Evolutionary conservation across 1,140 invertebrate genomes (phyloP).

Genomic region (Acromyrmex echinatior): DNA sequence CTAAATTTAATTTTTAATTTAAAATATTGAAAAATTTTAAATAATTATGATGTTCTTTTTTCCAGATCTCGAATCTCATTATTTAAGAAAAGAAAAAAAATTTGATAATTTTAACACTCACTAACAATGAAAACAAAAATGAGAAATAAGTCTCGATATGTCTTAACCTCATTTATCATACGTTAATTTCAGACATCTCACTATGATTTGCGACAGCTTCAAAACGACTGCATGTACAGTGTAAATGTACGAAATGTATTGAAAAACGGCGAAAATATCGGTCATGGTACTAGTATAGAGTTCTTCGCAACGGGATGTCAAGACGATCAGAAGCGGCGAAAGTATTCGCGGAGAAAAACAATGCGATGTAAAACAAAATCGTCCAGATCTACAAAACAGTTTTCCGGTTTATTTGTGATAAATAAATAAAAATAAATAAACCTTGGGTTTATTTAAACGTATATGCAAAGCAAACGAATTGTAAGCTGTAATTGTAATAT

Average conservation of each 20-base stretch:
- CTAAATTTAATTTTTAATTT: background rate
- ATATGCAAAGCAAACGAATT: background rate
- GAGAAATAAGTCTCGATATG: background rate
- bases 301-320: slow-evolving; percentile 74
- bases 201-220: slow-evolving; percentile 73
- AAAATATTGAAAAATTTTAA: background rate
- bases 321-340: slow-evolving; percentile 57
- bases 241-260: slow-evolving; percentile 72
- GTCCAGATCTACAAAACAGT: slow-evolving; percentile 67
- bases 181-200: slow-evolving; percentile 67
- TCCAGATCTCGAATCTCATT: background rate
- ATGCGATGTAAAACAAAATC: slow-evolving; percentile 74
- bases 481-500: slow-evolving; percentile 9
- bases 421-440: slow-evolving; percentile 32
- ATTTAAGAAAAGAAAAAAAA: background rate
- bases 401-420: slow-evolving; percentile 37
- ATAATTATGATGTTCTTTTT: background rate
- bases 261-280: slow-evolving; percentile 44
- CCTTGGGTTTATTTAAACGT: background rate
- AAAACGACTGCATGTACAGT: slow-evolving; percentile 74
- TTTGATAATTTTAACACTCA: background rate
- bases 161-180: background rate
- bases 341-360: slow-evolving; percentile 55
- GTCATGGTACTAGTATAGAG: slow-evolving; percentile 72
- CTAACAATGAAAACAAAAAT: background rate